These are phyloP conservation scores for Petrosia ficiformis DNA, from an alignment of 37 sponge, comb jelly and placozoan genomes.

Conservation along the genomic window DNA sequence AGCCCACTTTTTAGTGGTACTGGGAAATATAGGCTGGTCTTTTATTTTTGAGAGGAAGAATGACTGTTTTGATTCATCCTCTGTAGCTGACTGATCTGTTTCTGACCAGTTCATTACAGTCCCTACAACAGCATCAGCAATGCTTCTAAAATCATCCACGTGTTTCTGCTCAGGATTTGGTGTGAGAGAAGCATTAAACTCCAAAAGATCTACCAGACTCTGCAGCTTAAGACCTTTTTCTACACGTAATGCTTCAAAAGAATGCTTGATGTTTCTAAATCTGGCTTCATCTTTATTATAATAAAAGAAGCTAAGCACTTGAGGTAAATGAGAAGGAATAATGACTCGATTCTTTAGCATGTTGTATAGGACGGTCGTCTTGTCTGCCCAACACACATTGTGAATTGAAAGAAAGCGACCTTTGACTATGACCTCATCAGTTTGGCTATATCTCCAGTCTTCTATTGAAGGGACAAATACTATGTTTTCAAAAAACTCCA, in stretches of 20 bases:
- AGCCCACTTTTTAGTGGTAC: slow-evolving; percentile 30
- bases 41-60: slow-evolving; percentile 14
- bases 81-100: neutral
- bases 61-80: neutral
- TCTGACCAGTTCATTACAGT: neutral
- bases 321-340: slow-evolving; percentile 26
- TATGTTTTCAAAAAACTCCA: slow-evolving; percentile 6
- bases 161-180: slow-evolving; percentile 5
- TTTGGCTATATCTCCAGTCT: neutral
- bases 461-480: slow-evolving; percentile 43
- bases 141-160: slow-evolving; percentile 25
- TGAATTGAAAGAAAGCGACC: slow-evolving; percentile 31
- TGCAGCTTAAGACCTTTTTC: slow-evolving; percentile 3
- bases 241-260: slow-evolving; percentile 21
- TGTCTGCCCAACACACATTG: slow-evolving; percentile 42
- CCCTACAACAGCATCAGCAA: slow-evolving; percentile 2
- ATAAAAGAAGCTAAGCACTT: slow-evolving; percentile 25
- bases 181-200: slow-evolving; percentile 33
- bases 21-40: slow-evolving; percentile 23
- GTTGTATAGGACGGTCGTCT: slow-evolving; percentile 28
- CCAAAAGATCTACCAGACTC: slow-evolving; percentile 4
- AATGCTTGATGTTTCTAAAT: slow-evolving; percentile 3
- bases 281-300: neutral
- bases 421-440: neutral
- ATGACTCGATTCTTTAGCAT: slow-evolving; percentile 4